phyloP scores from a whole-genome alignment of 2,888 invertebrate species.

The Aspidiotus destructor region DNA sequence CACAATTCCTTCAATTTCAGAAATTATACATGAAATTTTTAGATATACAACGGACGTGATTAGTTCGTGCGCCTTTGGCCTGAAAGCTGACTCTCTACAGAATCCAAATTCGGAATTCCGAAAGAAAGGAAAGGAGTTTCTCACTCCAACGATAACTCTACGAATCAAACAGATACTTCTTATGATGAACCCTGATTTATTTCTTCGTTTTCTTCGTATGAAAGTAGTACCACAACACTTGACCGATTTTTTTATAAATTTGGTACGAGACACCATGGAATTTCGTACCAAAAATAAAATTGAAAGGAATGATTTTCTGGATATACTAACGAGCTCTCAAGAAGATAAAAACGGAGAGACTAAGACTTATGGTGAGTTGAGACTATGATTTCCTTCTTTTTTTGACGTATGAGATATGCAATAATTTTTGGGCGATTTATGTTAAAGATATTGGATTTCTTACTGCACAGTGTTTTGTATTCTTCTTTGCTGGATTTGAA shows the following conservation, averaged over 20 bases:
- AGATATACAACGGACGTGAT: conserved; percentile 27
- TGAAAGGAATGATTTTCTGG: conserved; percentile 23
- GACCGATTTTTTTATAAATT: not conserved
- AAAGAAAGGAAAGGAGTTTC: conserved; percentile 7
- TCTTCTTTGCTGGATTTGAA: conserved; percentile 30
- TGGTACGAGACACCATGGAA: conserved; percentile 16
- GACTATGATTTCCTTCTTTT: no score
- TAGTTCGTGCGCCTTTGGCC: conserved; percentile 30
- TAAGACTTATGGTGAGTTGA: no score
- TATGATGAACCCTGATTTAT: no score
- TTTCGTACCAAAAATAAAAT: conserved; percentile 15
- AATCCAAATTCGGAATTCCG: conserved; percentile 19
- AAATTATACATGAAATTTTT: no score
- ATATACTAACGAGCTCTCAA: conserved; percentile 7
- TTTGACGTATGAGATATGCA: no score
- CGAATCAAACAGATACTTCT: not conserved
- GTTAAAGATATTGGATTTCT: conserved; percentile 5
- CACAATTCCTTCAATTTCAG: not conserved
- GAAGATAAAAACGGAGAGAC: no score
- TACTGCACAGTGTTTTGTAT: conserved; percentile 25
- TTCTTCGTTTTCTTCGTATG: no score
- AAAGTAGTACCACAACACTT: not conserved
- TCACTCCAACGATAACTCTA: not conserved
- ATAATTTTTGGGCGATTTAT: no score
- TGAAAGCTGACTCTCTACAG: conserved; percentile 16